Evolutionary conservation across 2,113 vertebrate genomes (phyloP).

Genomic region (Nematolebias whitei): DNA sequence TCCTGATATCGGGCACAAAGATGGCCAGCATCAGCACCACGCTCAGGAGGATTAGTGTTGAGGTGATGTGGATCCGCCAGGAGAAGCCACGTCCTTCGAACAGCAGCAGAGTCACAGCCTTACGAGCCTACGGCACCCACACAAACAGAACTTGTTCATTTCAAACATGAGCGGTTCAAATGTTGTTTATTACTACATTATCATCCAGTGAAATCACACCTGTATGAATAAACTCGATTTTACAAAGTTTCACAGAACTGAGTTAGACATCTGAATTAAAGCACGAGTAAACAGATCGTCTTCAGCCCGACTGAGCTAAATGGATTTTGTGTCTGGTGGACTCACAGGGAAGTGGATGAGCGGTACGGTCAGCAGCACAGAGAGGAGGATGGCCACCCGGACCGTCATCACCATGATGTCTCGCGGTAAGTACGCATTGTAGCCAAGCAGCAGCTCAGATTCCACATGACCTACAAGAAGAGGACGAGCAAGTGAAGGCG

Average conservation of each 20-base stretch:
- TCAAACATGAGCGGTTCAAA: neutral
- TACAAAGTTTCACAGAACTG: neutral
- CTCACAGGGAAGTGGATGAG: conserved; percentile 97
- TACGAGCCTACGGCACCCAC: conserved; percentile 83
- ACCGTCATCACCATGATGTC: conserved; percentile 87
- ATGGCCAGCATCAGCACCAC: conserved; percentile 88
- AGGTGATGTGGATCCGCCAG: conserved; percentile 82
- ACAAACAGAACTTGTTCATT: conserved; percentile 1
- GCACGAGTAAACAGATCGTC: neutral
- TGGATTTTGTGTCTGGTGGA: conserved; percentile 15
- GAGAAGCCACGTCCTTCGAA: conserved; percentile 82
- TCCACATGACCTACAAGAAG: conserved; percentile 84
- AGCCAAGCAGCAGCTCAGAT: conserved; percentile 87
- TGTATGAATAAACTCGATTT: too few relatives aligned
- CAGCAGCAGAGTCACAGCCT: conserved; percentile 85
- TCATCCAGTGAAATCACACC: too few relatives aligned
- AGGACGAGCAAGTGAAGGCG: neutral
- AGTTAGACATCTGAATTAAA: too few relatives aligned
- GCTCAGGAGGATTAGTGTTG: conserved; percentile 83
- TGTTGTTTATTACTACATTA: too few relatives aligned
- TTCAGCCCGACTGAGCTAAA: neutral
- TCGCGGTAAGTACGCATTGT: conserved; percentile 83
- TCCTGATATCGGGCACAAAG: conserved; percentile 91
- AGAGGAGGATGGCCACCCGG: conserved; percentile 86
- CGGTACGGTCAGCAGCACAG: conserved; percentile 91